A percentile compares a stretch with the other conserved stretches of the same genome.
Conservation (phyloP, 2,797 vertebrate species). For the Enteromius treurensis region DNA sequence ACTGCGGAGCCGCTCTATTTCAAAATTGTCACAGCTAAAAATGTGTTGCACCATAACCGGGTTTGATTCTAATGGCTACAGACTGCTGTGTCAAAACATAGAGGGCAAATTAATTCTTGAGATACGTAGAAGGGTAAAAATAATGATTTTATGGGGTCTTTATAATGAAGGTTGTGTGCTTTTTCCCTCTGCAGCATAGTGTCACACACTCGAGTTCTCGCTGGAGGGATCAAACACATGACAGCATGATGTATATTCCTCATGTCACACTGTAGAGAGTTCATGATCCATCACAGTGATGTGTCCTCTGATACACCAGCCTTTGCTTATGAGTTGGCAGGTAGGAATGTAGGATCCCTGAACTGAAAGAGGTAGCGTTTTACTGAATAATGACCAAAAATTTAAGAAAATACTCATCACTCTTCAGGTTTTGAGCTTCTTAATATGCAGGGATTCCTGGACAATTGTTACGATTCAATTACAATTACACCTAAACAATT, state of each 20-base stretch:
- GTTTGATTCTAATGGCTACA: slow-evolving; percentile 64
- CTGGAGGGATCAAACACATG: slow-evolving; percentile 39
- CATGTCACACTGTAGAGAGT: slow-evolving; percentile 36
- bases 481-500: not conserved
- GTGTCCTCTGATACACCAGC: slow-evolving; percentile 35
- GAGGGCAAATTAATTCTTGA: slow-evolving; percentile 56
- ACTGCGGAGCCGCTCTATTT: slow-evolving; percentile 62
- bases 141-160: slow-evolving; percentile 62
- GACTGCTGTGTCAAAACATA: slow-evolving; percentile 61
- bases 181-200: slow-evolving; percentile 35
- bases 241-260: slow-evolving; percentile 42
- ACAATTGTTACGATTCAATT: not conserved
- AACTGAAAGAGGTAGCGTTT: not conserved
- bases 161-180: slow-evolving; percentile 65
- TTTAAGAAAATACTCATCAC: not conserved
- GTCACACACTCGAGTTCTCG: slow-evolving; percentile 33
- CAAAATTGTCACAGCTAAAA: slow-evolving; percentile 61
- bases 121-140: slow-evolving; percentile 55
- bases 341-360: slow-evolving; percentile 3
- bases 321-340: slow-evolving; percentile 37
- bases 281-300: slow-evolving; percentile 53
- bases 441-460: not conserved
- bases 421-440: not conserved
- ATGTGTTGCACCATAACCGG: slow-evolving; percentile 63
- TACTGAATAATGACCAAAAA: not conserved